Base-by-base conservation (phyloP, 2,888 invertebrate genomes). In the Agonopterix subpropinquella region DNA sequence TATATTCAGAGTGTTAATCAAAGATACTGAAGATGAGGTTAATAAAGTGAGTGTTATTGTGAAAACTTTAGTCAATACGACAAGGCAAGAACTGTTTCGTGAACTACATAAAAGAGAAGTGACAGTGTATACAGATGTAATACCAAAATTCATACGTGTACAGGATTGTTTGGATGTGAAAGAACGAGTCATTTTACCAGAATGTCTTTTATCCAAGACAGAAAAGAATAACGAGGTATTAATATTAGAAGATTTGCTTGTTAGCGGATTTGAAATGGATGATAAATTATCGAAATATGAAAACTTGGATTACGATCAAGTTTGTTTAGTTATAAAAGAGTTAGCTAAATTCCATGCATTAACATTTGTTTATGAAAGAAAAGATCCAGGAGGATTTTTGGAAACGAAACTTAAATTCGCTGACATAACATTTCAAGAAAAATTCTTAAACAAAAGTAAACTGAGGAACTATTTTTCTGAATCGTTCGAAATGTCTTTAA, bases 101-200 rank as follows among this genome's bases (percentile, higher is more conserved):
- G 80, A 78, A 51, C 55, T 87, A 11, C 87, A 86, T 59, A 65
- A 67, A 57, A 64, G 85, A 49, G 86, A 87, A 76, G 79, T 80
- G 0, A 54, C 55, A 1, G 79, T 74, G 10, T 86, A 87, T 47
- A 60, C 63, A 2, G 58, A 72, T 39, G 61, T 87, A 7, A 58
- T 84, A 45, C 64, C 67, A 1, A 66, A 67, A 51, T 86, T 70
- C 57, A 62, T 59, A 50, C 52, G 59, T 3, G 42, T 85, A 41
- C 82, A 84, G 62, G 55, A 65, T 47, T 36, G 52, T 43, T 53
- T 80, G 13, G 53, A 67, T 15, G 56, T 55, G 41, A 58, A 67
- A 4, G 61, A 71, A 7, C 65, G 59, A 58, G 53, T 81, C 9
- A 54, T 67, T 11, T 62, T 85, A 47, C 77, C 80, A 0, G 64